Evolutionary conservation across 2,888 invertebrate genomes (phyloP), one percentile per base, ranked within the genome.

Genomic region (Mythimna vitellina): DNA sequence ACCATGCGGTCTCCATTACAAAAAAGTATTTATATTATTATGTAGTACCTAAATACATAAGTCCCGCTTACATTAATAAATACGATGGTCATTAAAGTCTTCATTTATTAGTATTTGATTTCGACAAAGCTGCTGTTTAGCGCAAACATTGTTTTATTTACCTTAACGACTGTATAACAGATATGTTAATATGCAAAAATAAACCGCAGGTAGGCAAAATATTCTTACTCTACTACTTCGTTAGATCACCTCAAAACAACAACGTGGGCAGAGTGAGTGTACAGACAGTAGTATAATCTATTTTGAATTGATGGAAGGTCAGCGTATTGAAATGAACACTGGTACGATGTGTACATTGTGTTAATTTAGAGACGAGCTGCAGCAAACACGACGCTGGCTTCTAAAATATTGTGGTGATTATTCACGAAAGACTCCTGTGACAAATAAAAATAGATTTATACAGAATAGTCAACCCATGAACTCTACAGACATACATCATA

Each of bases 261-360:
- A 78, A 64, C 80, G 88, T 85, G 78, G 83, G 82, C 65, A 49
- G 85, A 63, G 75, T 64, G 80, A 73, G 73, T 77, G 68, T 72
- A 74, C 81, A 75, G 75, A 76, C 85, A 85, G 86, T 80, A 80
- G 66, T 78, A 80, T 81, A 88, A 91, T 94, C 95, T 95, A 95
- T 95, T 95, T 95, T 94, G 92, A 94, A 93, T 94, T 92, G 90
- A 92, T 91, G 91, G 93, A 95, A 95, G 95, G 95, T 94, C 95
- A 93, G 82, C 83, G 87, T 87, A 87, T 86, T 86, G 88, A 87
- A 87, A 89, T 85, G 86, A 85, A 87, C 64, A 82, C 79, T 87
- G 65, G 69, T 74, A 68, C 72, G 86, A 74, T 65, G 69, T 84
- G 85, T 81, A 84, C 81, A 82, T 76, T 85, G 88, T 82, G 73